Base-by-base conservation (phyloP, 2,797 vertebrate genomes). In the Microctenopoma stevenorrisi region DNA sequence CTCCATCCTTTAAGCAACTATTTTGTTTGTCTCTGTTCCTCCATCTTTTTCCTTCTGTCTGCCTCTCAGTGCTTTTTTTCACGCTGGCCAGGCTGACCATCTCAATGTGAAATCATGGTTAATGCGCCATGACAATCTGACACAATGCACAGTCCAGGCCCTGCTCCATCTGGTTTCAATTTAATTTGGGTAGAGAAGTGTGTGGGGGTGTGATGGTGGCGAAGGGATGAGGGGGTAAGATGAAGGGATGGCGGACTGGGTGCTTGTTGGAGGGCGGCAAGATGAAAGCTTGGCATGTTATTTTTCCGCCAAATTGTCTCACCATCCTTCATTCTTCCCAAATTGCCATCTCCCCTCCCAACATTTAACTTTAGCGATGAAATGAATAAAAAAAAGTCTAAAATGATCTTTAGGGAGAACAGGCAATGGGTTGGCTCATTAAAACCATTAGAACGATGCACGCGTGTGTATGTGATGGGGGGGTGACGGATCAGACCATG, bases 131-230 rank as follows among this genome's bases (percentile, higher is more conserved):
- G 79, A 89, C 86, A 90, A 90, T 93, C 93, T 92, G 89, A 89
- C 81, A 92, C 91, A 86, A 92, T 65, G 86, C 85, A 85, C 86
- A 74, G 2, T 81, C 72, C 79, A 78, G 84, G 87, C 86, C 88
- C 75, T 80, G 76, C 87, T 95, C 94, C 94, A 93, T 92, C 89
- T 95, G 94, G 89, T 94, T 96, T 95, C 50, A 84, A 94, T 95
- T 96, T 94, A 92, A 95, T 94, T 92, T 89, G 85, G 90, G 86
- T 86, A 77, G 82, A 81, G 86, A 72, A 82, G 74, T 65, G 63
- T 48, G 77, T 57, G 44, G 37, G 75, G n/a, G 46, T 47, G 59
- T 56, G 79, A 67, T 33, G 73, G 58, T 57, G 68, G 43, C 68
- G 79, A 37, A 42, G 78, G 72, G 76, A 64, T 54, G 52, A 74